phyloP scores from a whole-genome alignment of 2,888 invertebrate genomes.

The Hypolimnas misippus region DNA sequence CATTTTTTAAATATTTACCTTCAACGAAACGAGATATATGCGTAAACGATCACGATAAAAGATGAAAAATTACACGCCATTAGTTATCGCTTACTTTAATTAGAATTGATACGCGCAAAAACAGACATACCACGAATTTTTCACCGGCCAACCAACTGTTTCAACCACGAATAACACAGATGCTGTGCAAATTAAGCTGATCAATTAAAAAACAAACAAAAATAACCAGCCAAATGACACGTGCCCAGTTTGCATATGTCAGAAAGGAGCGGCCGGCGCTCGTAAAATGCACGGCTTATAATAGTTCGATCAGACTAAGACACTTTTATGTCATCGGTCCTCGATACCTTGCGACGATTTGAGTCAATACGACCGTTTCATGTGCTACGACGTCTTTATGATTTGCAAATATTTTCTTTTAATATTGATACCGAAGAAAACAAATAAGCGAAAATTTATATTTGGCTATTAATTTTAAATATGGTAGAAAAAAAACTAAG shows the following conservation, averaged over 20 bases:
- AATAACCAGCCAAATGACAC: conserved; percentile 50
- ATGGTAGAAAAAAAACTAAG: no score
- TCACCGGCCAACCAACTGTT: conserved; percentile 41
- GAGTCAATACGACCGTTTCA: conserved; percentile 30
- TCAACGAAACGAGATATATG: conserved; percentile 9
- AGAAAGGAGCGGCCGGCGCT: conserved; percentile 46
- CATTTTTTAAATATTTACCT: conserved; percentile 12
- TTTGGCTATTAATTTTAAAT: no score
- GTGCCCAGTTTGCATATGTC: conserved; percentile 60
- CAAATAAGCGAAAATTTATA: no score
- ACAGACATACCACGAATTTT: conserved; percentile 35
- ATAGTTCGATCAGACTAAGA: conserved; percentile 50
- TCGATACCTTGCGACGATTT: conserved; percentile 49
- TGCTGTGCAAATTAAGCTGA: conserved; percentile 51
- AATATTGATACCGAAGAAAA: neutral
- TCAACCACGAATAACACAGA: conserved; percentile 42
- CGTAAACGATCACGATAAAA: conserved; percentile 16
- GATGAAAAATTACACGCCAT: conserved; percentile 23
- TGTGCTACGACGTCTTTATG: conserved; percentile 32
- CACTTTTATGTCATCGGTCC: conserved; percentile 71
- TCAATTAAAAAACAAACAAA: conserved; percentile 48
- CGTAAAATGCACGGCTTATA: conserved; percentile 52
- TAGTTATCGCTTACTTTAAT: conserved; percentile 17
- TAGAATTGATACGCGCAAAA: conserved; percentile 25
- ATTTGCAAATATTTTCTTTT: neutral